Evolutionary conservation across 2,113 vertebrate genomes (phyloP).

Genomic region (Ailuropoda melanoleuca): DNA sequence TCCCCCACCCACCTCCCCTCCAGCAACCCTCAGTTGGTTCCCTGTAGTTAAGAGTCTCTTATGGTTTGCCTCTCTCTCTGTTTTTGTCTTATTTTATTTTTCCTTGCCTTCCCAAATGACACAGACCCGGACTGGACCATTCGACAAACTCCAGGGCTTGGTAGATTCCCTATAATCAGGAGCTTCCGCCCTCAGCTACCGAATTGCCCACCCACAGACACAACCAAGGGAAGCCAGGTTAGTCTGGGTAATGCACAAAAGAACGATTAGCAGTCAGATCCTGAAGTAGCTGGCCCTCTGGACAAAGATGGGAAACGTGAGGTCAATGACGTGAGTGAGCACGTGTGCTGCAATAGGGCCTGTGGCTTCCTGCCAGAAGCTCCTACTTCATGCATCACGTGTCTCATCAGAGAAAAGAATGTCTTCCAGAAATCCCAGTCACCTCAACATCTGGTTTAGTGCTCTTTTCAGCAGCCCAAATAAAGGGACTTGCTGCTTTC

Average conservation of each 20-base stretch:
- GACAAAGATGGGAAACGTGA: background rate
- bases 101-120: conserved; percentile 43
- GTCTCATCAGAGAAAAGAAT: background rate
- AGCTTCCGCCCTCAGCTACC: conserved; percentile 23
- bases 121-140: background rate
- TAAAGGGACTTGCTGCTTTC: conserved; percentile 25
- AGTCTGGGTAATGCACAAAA: background rate
- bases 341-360: background rate
- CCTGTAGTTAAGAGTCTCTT: background rate
- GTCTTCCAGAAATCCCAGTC: conserved; percentile 48
- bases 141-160: conserved; percentile 49
- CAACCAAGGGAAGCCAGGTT: background rate
- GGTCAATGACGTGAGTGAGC: fast-evolving
- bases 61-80: background rate
- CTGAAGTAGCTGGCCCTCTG: background rate
- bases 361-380: conserved; percentile 1
- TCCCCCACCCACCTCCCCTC: background rate
- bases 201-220: background rate
- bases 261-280: conserved; percentile 12
- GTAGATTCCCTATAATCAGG: background rate
- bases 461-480: conserved; percentile 21
- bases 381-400: background rate
- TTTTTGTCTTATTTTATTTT: background rate
- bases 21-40: background rate
- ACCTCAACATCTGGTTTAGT: conserved; percentile 46